These are phyloP conservation scores for Cyrtorhinus lividipennis DNA, from an alignment of 1,140 invertebrate genomes.

Conservation along the genomic window DNA sequence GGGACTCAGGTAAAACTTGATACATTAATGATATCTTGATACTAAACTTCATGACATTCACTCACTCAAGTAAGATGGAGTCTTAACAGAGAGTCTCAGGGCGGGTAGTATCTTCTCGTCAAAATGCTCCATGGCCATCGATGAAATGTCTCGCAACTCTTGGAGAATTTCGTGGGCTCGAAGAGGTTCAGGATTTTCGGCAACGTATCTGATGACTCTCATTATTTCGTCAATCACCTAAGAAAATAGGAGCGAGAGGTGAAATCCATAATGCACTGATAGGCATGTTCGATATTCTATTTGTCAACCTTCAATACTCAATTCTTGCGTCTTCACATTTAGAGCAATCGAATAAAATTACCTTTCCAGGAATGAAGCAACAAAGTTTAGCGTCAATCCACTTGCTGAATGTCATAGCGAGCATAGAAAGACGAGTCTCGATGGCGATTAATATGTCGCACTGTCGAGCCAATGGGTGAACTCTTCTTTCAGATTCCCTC, in stretches of 20 bases:
- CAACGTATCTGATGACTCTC: conserved; percentile 51
- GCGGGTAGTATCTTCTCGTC: conserved; percentile 70
- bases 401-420: conserved; percentile 83
- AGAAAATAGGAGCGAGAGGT: conserved; percentile 22
- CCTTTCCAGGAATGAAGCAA: conserved; percentile 88
- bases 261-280: too few species aligned
- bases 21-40: too few species aligned
- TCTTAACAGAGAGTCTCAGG: not conserved
- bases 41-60: too few species aligned
- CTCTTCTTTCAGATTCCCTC: conserved; percentile 72
- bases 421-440: conserved; percentile 77
- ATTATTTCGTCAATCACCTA: conserved; percentile 82
- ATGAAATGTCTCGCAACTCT: conserved; percentile 78
- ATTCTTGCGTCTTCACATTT: too few species aligned
- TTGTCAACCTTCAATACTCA: not conserved
- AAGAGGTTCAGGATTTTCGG: conserved; percentile 48
- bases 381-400: conserved; percentile 67
- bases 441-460: conserved; percentile 79
- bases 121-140: conserved; percentile 94
- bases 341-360: too few species aligned
- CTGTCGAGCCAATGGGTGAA: conserved; percentile 68
- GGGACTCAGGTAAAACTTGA: too few species aligned
- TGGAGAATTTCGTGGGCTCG: conserved; percentile 72
- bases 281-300: not conserved
- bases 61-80: not conserved